These are phyloP conservation scores for Seriola dumerili DNA, from an alignment of 2,113 vertebrate genomes.

Conservation along the genomic window DNA sequence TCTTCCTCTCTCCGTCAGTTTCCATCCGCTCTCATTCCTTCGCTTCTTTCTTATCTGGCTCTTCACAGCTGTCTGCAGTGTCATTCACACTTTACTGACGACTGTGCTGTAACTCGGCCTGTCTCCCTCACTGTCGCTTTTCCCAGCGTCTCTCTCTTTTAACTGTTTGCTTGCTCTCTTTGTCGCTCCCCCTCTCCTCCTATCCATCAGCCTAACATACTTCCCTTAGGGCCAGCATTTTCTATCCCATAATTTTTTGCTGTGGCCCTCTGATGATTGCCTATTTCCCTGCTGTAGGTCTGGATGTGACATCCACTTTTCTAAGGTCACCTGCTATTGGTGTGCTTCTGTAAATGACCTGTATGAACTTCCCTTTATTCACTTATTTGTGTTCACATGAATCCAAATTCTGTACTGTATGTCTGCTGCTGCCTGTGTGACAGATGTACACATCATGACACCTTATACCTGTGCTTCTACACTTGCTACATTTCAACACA, in stretches of 20 bases:
- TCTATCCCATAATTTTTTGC: conserved; percentile 46
- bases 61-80: conserved; percentile 71
- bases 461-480: neutral
- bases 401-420: neutral
- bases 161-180: conserved; percentile 7
- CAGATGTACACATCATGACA: neutral
- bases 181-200: conserved; percentile 6
- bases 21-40: conserved; percentile 42
- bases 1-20: conserved; percentile 49
- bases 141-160: conserved; percentile 7
- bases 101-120: conserved; percentile 31
- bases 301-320: conserved; percentile 41
- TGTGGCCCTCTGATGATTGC: conserved; percentile 42
- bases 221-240: conserved; percentile 38
- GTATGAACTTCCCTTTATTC: conserved; percentile 12
- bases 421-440: neutral
- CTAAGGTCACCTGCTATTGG: conserved; percentile 43
- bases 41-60: conserved; percentile 65
- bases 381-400: neutral
- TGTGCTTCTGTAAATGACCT: conserved; percentile 25
- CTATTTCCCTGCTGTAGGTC: conserved; percentile 29
- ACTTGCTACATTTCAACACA: neutral
- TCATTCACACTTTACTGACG: conserved; percentile 74
- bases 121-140: conserved; percentile 13
- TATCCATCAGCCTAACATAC: conserved; percentile 27